These are phyloP conservation scores for Picus viridis DNA, from an alignment of 2,797 vertebrate species.

Conservation along the genomic window DNA sequence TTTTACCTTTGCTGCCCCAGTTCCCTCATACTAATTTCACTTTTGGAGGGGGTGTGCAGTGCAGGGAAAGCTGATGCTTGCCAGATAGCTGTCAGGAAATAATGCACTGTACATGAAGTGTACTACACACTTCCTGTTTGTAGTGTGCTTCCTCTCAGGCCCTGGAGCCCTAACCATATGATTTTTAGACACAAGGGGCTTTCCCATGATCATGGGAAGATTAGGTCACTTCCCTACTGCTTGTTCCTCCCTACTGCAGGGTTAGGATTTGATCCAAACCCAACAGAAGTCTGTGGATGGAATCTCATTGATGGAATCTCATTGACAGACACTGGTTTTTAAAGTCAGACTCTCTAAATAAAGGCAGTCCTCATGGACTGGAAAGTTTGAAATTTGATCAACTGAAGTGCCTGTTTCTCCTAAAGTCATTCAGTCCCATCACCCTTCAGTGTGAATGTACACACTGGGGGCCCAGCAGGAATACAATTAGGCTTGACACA, in stretches of 20 bases:
- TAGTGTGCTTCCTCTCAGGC: background rate
- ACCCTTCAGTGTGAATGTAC: background rate
- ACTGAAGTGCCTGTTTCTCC: background rate
- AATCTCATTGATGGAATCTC: background rate
- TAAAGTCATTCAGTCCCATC: background rate
- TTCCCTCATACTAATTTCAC: background rate
- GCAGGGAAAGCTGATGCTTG: background rate
- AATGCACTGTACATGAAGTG: rapidly evolving
- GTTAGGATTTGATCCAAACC: background rate
- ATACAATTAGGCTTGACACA: background rate
- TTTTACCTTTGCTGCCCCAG: background rate
- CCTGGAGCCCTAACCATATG: background rate
- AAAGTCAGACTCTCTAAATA: background rate
- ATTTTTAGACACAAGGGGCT: background rate
- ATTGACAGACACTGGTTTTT: background rate
- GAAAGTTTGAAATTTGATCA: background rate
- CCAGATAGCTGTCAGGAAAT: background rate
- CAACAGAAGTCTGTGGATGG: background rate
- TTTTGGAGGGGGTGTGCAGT: background rate
- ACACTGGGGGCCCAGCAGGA: background rate
- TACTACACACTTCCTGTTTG: background rate
- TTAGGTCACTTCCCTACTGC: background rate
- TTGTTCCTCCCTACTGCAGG: background rate
- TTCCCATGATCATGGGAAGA: background rate
- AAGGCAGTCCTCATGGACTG: background rate